Conservation (phyloP, 2,797 vertebrate species). For the Chanos chanos region DNA sequence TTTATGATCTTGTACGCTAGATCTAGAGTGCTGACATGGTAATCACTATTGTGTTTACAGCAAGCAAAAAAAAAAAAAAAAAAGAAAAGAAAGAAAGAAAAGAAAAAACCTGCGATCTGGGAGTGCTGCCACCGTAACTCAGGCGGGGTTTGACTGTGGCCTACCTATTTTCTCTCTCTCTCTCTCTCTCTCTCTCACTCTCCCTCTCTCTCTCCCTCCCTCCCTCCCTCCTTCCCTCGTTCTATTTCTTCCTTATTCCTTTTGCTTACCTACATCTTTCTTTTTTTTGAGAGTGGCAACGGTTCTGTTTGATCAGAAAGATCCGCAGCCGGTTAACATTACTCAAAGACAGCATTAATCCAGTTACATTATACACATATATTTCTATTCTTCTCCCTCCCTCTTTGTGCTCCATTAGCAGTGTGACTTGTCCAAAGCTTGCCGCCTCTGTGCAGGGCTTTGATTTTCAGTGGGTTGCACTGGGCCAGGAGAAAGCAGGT, state of each 20-base stretch:
- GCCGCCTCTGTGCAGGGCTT: slow-evolving; percentile 60
- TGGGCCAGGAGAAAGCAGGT: slow-evolving; percentile 72
- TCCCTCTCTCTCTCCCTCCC: background rate
- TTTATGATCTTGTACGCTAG: slow-evolving; percentile 1
- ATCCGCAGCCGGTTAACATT: too few species aligned
- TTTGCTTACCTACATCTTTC: too few species aligned
- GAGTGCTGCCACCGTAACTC: too few species aligned
- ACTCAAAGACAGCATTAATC: slow-evolving; percentile 16
- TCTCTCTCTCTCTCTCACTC: slow-evolving; percentile 13
- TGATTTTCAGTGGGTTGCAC: slow-evolving; percentile 63
- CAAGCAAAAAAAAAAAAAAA: background rate
- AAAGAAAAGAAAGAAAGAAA: too few species aligned
- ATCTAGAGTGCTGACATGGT: background rate
- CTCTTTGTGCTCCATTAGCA: slow-evolving; percentile 54
- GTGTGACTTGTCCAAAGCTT: slow-evolving; percentile 57
- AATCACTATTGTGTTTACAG: background rate
- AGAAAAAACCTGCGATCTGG: too few species aligned
- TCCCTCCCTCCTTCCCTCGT: too few species aligned
- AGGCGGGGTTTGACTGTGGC: too few species aligned
- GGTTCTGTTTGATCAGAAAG: too few species aligned
- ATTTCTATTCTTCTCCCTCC: slow-evolving; percentile 54
- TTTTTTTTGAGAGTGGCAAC: too few species aligned
- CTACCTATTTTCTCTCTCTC: background rate
- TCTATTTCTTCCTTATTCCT: too few species aligned
- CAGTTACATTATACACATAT: slow-evolving; percentile 20